phyloP scores from a whole-genome alignment of 2,888 invertebrate species.

The Apamea sordens region DNA sequence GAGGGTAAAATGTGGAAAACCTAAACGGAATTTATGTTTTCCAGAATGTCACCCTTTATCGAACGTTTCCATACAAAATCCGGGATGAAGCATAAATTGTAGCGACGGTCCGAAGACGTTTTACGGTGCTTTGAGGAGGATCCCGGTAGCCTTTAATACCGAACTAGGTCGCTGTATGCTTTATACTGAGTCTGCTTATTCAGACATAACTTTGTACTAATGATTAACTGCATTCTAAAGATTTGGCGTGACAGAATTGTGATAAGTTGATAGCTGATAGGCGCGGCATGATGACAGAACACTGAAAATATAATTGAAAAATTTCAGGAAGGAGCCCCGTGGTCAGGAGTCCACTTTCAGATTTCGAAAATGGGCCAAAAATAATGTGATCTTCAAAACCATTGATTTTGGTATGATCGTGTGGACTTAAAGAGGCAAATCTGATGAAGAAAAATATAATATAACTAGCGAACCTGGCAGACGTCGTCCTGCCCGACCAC shows the following conservation, averaged over 20 bases:
- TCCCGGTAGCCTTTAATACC: constrained; percentile 64
- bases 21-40: constrained; percentile 73
- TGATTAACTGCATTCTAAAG: neutral
- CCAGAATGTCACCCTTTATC: constrained; percentile 74
- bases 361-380: neutral
- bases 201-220: constrained; percentile 46
- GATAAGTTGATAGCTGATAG: neutral
- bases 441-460: neutral
- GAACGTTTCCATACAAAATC: constrained; percentile 74
- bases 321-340: neutral
- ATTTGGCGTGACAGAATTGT: neutral
- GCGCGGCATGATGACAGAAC: neutral
- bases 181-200: constrained; percentile 60
- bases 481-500: no score
- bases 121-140: constrained; percentile 75
- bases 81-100: constrained; percentile 77
- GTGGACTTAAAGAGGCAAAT: neutral
- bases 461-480: no score
- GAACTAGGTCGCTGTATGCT: constrained; percentile 52
- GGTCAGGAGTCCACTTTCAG: neutral
- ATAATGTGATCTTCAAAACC: neutral
- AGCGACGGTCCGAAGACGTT: constrained; percentile 72
- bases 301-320: neutral
- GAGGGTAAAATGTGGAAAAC: constrained; percentile 62
- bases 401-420: neutral